These are phyloP conservation scores for Stictocephala bisonia DNA, from an alignment of 2,888 invertebrate genomes.

Conservation along the genomic window DNA sequence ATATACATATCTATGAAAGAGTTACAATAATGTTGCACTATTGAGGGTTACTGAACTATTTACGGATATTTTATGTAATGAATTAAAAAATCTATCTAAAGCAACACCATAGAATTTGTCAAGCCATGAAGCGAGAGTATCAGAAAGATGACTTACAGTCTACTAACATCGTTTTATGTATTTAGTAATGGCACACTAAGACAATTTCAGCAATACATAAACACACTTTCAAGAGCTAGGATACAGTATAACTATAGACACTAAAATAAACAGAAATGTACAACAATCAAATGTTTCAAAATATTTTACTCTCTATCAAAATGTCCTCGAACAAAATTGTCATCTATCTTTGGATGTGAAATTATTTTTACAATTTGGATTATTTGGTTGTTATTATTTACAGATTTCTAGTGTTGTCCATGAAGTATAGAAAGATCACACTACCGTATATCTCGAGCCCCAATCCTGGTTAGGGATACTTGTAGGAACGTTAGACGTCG, in stretches of 20 bases:
- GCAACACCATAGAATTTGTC: neutral
- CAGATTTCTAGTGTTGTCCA: slow-evolving; percentile 16
- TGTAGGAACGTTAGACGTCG: slow-evolving; percentile 22
- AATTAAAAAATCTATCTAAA: slow-evolving; percentile 11
- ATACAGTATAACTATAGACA: slow-evolving; percentile 26
- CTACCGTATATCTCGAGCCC: neutral
- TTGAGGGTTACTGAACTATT: too few relatives aligned
- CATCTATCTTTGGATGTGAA: slow-evolving; percentile 45
- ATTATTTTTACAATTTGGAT: slow-evolving; percentile 45
- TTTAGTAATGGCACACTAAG: slow-evolving; percentile 37
- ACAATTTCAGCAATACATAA: slow-evolving; percentile 36
- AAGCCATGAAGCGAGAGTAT: slow-evolving; percentile 18
- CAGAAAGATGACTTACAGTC: slow-evolving; percentile 15
- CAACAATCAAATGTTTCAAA: slow-evolving; percentile 37
- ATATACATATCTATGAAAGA: too few relatives aligned
- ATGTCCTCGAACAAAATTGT: slow-evolving; percentile 17
- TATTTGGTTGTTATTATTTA: slow-evolving; percentile 46
- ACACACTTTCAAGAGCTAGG: slow-evolving; percentile 5
- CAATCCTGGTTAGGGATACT: neutral
- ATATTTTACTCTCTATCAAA: slow-evolving; percentile 25
- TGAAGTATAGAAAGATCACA: neutral
- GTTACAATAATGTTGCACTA: too few relatives aligned
- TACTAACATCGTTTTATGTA: slow-evolving; percentile 39
- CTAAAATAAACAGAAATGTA: slow-evolving; percentile 36
- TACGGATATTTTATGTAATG: too few relatives aligned